Evolutionary conservation across 2,113 vertebrate genomes (phyloP).

Genomic region (Corydoras maculifer): DNA sequence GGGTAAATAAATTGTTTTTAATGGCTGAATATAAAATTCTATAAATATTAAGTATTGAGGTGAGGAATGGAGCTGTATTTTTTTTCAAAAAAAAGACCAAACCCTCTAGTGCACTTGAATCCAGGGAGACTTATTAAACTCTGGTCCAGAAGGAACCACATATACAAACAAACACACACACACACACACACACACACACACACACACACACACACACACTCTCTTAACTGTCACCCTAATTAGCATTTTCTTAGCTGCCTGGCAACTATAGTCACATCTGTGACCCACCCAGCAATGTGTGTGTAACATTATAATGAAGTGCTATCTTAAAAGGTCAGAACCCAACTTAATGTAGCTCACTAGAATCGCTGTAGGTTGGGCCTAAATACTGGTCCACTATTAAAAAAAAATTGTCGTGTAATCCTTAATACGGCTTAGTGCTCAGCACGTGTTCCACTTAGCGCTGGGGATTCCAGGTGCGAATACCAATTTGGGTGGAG

Average conservation of each 20-base stretch:
- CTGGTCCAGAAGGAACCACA: constrained; percentile 1
- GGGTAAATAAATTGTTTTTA: too few species aligned
- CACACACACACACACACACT: constrained; percentile 5
- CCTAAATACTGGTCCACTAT: background rate
- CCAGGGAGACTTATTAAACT: constrained; percentile 14
- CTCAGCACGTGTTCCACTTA: too few species aligned
- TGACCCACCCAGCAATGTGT: constrained; percentile 14
- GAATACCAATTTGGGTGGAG: too few species aligned
- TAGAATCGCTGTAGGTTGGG: too few species aligned
- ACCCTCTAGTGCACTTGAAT: constrained; percentile 15
- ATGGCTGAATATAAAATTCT: background rate
- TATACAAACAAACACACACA: constrained; percentile 8
- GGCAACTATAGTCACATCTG: constrained; percentile 59
- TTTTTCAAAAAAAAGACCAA: constrained; percentile 5
- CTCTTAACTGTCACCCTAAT: constrained; percentile 41
- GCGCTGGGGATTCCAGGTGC: too few species aligned
- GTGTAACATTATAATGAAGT: background rate
- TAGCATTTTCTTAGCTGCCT: constrained; percentile 54
- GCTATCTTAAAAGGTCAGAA: background rate
- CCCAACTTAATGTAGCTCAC: too few species aligned
- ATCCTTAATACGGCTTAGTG: too few species aligned
- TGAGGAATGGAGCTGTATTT: constrained; percentile 4
- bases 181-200: constrained; percentile 11
- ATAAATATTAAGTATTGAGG: background rate
- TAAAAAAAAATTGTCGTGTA: too few species aligned